A percentile compares a stretch with the other conserved stretches of the same genome.
phyloP scores from a whole-genome alignment of 2,113 vertebrate species.

The Rhombomys opimus region DNA sequence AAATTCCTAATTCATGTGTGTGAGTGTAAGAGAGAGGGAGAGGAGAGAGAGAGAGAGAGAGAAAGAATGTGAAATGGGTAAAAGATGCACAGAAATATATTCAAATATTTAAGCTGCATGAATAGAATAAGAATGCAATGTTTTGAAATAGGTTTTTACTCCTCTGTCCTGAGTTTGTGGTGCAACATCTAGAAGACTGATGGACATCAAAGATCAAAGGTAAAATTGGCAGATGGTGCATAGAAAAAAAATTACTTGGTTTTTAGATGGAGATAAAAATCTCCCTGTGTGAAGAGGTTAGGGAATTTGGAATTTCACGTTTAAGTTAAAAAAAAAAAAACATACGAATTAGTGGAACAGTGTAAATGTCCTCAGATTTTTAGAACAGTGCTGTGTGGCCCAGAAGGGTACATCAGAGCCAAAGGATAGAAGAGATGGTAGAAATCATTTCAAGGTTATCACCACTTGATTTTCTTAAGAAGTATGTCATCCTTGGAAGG shows the following conservation, averaged over 20 bases:
- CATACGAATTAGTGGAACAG: not conserved
- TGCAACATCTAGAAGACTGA: not conserved
- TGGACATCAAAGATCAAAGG: not conserved
- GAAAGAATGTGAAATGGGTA: too few relatives aligned
- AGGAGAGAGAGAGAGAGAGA: not conserved
- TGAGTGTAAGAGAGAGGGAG: not conserved
- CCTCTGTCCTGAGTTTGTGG: not conserved
- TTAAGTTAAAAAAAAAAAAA: not conserved
- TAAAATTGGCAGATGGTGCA: not conserved
- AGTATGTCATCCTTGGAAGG: not conserved
- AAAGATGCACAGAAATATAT: not conserved
- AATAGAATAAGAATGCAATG: not conserved
- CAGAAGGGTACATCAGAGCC: not conserved
- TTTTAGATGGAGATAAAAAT: not conserved
- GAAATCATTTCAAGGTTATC: not conserved
- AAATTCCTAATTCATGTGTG: not conserved
- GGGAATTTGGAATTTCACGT: not conserved
- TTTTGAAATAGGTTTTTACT: not conserved
- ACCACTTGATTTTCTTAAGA: not conserved
- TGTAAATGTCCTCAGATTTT: not conserved
- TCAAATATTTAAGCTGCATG: not conserved
- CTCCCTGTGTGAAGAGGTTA: not conserved
- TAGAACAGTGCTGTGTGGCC: not conserved
- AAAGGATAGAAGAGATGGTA: not conserved
- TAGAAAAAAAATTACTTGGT: not conserved